Conservation (phyloP, 1,140 invertebrate species). For the Drosophila truncata region DNA sequence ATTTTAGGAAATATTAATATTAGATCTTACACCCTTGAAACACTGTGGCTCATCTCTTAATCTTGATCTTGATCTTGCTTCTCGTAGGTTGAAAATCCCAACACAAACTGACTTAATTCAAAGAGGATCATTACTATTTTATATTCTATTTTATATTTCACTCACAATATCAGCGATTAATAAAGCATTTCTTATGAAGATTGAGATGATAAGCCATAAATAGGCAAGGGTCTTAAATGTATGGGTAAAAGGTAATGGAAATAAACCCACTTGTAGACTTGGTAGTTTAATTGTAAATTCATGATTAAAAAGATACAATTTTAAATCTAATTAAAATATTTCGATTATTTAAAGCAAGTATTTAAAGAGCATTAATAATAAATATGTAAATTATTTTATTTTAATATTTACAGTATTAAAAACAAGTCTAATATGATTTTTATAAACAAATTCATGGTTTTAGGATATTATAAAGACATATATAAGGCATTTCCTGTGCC, state of each 20-base stretch:
- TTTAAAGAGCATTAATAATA: background rate
- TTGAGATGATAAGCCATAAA: conserved; percentile 7
- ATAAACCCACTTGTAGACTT: background rate
- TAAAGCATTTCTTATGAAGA: background rate
- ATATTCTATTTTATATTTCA: background rate
- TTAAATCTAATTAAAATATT: background rate
- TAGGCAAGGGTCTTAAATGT: background rate
- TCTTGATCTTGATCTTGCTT: background rate
- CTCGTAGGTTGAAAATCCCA: background rate
- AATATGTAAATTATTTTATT: background rate
- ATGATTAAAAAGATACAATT: background rate
- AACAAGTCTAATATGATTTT: background rate
- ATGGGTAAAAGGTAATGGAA: background rate
- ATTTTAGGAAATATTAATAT: no score
- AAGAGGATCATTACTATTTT: background rate
- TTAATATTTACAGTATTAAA: background rate
- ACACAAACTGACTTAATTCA: conserved; percentile 15
- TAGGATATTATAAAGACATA: background rate
- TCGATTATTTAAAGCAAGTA: background rate
- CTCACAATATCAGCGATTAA: background rate
- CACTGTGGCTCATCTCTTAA: background rate
- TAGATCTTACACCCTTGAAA: conserved; percentile 5
- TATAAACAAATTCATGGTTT: no score
- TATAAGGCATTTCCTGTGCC: background rate
- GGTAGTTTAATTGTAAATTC: background rate